A percentile compares a stretch with the other conserved stretches of the same genome.
Conservation (phyloP, 1,140 invertebrate genomes). For the Microvelia longipes region DNA sequence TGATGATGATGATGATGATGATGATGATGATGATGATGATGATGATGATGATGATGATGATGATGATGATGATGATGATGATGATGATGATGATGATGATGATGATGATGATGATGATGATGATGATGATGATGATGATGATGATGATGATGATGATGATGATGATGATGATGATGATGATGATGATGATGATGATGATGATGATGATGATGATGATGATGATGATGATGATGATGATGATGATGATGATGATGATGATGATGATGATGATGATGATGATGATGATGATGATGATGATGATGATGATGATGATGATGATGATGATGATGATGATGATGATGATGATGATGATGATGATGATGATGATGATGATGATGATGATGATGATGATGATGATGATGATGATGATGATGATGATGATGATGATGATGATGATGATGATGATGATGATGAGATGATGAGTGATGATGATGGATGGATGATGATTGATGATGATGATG, state of each 20-base stretch:
- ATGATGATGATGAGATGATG: neutral
- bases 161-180: constrained; percentile 1
- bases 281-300: constrained; percentile 1
- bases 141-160: constrained; percentile 1
- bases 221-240: constrained; percentile 1
- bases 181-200: constrained; percentile 1
- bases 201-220: constrained; percentile 1
- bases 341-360: constrained; percentile 1
- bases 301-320: constrained; percentile 1
- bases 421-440: constrained; percentile 1
- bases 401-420: constrained; percentile 1
- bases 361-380: constrained; percentile 1
- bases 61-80: neutral
- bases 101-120: constrained; percentile 1
- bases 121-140: constrained; percentile 1
- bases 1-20: constrained; percentile 1
- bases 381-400: constrained; percentile 1
- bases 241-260: constrained; percentile 1
- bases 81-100: constrained; percentile 1
- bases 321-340: constrained; percentile 1
- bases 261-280: constrained; percentile 1
- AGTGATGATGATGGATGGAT: neutral
- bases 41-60: constrained; percentile 1
- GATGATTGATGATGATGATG: neutral
- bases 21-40: constrained; percentile 1